Conservation (phyloP, 2,113 vertebrate species). For the Sardina pilchardus region DNA sequence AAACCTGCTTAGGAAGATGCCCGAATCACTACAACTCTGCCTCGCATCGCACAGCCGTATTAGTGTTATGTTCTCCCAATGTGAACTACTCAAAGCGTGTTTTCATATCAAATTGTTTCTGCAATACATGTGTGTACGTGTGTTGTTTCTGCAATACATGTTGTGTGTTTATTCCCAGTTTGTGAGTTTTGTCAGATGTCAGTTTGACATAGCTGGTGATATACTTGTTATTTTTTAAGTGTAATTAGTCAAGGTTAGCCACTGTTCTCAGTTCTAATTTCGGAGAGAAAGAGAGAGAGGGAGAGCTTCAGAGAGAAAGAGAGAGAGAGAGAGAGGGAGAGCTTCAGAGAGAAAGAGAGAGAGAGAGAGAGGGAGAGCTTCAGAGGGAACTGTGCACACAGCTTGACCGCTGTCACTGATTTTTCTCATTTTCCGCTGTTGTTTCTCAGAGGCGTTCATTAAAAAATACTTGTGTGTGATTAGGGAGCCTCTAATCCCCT, state of each 20-base stretch:
- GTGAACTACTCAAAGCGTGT: not conserved
- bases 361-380: not conserved
- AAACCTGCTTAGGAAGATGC: not conserved
- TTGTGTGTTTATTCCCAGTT: too few relatives aligned
- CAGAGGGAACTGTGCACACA: not conserved
- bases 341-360: not conserved
- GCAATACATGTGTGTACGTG: not conserved
- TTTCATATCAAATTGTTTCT: not conserved
- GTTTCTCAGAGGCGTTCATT: constrained; percentile 28
- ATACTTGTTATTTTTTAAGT: not conserved
- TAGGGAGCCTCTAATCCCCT: constrained; percentile 39
- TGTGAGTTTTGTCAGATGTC: not conserved
- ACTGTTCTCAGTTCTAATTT: not conserved
- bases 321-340: too few relatives aligned
- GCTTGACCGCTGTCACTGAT: not conserved
- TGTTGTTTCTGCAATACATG: not conserved
- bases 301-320: not conserved
- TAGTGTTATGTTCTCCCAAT: too few relatives aligned
- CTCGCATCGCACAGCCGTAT: not conserved
- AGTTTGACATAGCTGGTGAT: not conserved
- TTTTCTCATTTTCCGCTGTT: not conserved
- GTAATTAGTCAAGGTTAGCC: not conserved
- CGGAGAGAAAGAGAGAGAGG: too few relatives aligned
- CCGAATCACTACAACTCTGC: not conserved
- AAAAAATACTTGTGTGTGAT: constrained; percentile 35